phyloP scores from a whole-genome alignment of 35 echinoderm and acorn worm genomes.

The Hemicentrotus pulcherrimus region DNA sequence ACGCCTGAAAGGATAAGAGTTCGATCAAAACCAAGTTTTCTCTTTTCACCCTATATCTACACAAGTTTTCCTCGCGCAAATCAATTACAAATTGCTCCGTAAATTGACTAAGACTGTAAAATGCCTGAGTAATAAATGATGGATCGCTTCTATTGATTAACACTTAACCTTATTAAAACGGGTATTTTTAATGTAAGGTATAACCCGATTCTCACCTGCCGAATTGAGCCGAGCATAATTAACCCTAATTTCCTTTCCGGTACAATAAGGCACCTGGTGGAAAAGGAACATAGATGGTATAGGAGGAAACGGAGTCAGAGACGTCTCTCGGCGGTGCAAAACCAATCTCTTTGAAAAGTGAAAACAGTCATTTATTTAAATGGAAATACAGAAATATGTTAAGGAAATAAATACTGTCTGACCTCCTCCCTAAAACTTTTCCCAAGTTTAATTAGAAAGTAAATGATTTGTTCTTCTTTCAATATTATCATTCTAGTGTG shows the following conservation, averaged over 20 bases:
- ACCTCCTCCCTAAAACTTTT: too few species aligned
- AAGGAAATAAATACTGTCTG: too few species aligned
- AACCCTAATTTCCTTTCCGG: background rate
- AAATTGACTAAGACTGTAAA: conserved; percentile 3
- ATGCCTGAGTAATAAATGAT: conserved; percentile 3
- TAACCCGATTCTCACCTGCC: background rate
- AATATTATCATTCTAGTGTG: too few species aligned
- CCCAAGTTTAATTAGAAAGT: too few species aligned
- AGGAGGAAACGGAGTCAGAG: too few species aligned
- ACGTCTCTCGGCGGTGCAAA: too few species aligned
- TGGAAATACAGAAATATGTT: too few species aligned
- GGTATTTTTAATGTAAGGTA: background rate
- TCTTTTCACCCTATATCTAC: background rate
- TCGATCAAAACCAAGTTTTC: background rate
- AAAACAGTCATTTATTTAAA: too few species aligned
- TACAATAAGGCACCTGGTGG: too few species aligned
- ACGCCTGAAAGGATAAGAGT: background rate
- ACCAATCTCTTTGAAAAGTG: too few species aligned
- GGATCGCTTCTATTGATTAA: background rate
- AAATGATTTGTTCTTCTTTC: too few species aligned
- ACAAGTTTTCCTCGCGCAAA: background rate
- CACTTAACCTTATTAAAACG: background rate
- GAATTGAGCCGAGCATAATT: background rate
- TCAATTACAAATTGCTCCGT: background rate
- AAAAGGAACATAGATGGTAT: too few species aligned